Percentiles rank a stretch among this genome's conserved stretches.
Conservation (phyloP, 2,113 vertebrate species). For the Xyliphius kryptos region DNA sequence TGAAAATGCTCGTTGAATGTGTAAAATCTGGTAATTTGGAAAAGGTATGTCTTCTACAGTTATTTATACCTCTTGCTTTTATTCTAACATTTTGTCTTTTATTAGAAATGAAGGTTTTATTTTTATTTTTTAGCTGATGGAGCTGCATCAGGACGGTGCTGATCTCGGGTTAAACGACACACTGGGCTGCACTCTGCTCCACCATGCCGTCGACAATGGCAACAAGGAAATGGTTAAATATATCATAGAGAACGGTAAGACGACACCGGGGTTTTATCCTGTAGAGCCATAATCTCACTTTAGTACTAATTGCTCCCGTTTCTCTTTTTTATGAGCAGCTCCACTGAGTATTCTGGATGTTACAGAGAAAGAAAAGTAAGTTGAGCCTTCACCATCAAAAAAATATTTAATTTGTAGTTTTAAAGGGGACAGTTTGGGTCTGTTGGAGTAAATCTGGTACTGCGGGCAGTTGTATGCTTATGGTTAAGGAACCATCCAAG, state of each 20-base stretch:
- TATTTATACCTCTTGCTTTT: not conserved
- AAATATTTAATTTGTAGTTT: no score
- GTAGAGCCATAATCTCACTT: not conserved
- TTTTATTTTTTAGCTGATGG: slow-evolving; percentile 65
- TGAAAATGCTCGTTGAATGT: slow-evolving; percentile 69
- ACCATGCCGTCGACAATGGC: slow-evolving; percentile 75
- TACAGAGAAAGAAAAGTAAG: slow-evolving; percentile 81
- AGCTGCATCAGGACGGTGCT: slow-evolving; percentile 73
- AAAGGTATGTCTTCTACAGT: slow-evolving; percentile 61
- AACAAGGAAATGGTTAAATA: slow-evolving; percentile 86
- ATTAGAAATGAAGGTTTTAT: not conserved
- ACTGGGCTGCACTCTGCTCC: slow-evolving; percentile 75
- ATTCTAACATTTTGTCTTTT: not conserved
- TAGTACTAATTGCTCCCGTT: not conserved
- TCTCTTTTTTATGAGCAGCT: slow-evolving; percentile 55
- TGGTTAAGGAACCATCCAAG: no score
- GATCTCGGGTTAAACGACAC: slow-evolving; percentile 72
- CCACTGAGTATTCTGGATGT: slow-evolving; percentile 80
- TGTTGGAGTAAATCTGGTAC: no score
- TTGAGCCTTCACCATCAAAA: no score
- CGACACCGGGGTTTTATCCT: not conserved
- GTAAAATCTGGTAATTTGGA: slow-evolving; percentile 71
- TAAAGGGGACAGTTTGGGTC: no score
- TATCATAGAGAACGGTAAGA: slow-evolving; percentile 79
- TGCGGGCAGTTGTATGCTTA: no score